A percentile compares a stretch with the other conserved stretches of the same genome.
Conservation (phyloP, 2,888 invertebrate genomes). For the Trissolcus brochymenae region DNA sequence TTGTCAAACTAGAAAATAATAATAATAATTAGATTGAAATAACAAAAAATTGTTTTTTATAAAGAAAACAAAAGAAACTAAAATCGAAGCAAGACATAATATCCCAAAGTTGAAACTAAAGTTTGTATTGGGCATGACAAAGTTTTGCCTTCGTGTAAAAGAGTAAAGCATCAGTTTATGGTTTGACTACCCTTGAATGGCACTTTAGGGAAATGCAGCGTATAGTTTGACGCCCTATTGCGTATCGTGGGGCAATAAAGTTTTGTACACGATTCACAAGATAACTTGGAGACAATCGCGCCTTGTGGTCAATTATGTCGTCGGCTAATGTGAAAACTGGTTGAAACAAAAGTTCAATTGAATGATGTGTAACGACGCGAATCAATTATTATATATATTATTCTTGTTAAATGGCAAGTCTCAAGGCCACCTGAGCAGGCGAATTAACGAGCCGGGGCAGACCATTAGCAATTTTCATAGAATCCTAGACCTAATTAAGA, state of each 20-base stretch:
- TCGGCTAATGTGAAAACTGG: constrained; percentile 18
- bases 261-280: constrained; percentile 31
- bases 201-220: constrained; percentile 75
- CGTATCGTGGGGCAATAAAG: constrained; percentile 72
- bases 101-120: constrained; percentile 32
- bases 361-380: constrained; percentile 8
- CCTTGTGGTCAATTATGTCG: constrained; percentile 11
- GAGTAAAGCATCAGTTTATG: constrained; percentile 66
- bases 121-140: constrained; percentile 35
- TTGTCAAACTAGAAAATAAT: no score
- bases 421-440: constrained; percentile 42
- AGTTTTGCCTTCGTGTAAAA: constrained; percentile 52
- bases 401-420: constrained; percentile 20
- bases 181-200: constrained; percentile 74
- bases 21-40: background rate
- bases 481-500: constrained; percentile 68
- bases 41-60: constrained; percentile 4
- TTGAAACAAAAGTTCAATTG: constrained; percentile 14
- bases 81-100: constrained; percentile 30
- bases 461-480: constrained; percentile 64
- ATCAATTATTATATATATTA: constrained; percentile 31
- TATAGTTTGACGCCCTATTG: constrained; percentile 63
- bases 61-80: background rate
- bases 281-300: constrained; percentile 48
- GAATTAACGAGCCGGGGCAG: constrained; percentile 49